Evolutionary conservation across 2,797 vertebrate genomes (phyloP), one percentile per base, ranked within the genome.

Genomic region (Kryptopterus vitreolus): DNA sequence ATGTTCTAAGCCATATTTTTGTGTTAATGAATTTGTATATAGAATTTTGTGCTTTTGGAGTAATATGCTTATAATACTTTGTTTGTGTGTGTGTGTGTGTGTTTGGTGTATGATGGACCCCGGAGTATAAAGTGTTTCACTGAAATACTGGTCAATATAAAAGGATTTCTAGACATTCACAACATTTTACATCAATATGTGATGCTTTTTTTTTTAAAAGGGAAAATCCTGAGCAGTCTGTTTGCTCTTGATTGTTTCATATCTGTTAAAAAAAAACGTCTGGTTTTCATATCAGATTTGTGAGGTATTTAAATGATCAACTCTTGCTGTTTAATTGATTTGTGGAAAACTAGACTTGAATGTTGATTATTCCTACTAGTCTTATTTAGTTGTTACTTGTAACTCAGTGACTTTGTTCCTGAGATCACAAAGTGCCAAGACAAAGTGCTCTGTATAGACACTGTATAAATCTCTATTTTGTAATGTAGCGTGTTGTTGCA

Each of bases 381-480:
- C 16, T 79, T 78, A 74, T 83, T 88, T 83, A 89, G 89, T 87
- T 55, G 58, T 81, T 88, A 85, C 88, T 84, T 89, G 85, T 91
- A 88, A 88, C 76, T 91, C 24, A 10, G 43, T 90, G 90, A 85
- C 78, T 88, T 85, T 63, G 68, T 91, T 88, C 81, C 82, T 13
- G 84, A 91, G 90, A 92, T 90, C 91, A 93, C 92, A 92, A 91
- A 92, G 91, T 92, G 92, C 91, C 91, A 92, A 82, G 82, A 86
- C 82, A 88, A 87, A 90, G 89, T 92, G 88, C 89, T 93, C 89
- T 88, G 86, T 90, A 87, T 77, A 77, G 82, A 86, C 88, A 76
- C 86, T 88, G 84, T 76, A 87, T 75, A 90, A 89, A 81, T 77
- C 20, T 90, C 89, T 93, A 90, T 93, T 93, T 93, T 93, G 92